Evolutionary conservation across 1,140 invertebrate genomes (phyloP), one percentile per base, ranked within the genome.

Genomic region (Euglossa dilemma): DNA sequence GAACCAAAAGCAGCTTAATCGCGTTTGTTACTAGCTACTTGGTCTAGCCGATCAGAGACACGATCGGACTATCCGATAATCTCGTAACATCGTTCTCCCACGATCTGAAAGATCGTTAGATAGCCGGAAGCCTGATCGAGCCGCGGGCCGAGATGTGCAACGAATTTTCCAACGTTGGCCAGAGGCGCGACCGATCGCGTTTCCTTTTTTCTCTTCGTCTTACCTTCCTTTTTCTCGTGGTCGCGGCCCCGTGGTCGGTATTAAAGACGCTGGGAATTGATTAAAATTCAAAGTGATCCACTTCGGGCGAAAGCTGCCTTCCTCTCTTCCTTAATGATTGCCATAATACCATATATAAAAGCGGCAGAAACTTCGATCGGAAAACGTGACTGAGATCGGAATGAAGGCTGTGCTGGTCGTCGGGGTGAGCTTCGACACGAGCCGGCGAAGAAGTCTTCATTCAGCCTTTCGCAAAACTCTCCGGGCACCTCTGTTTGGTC

Each of bases 261-360:
- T 74, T 75, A 64, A 61, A 59, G 59, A 80, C 61, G 45, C 25
- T 45, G 20, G 79, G 63, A 64, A 52, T 47, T 70, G 83, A 88
- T 88, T 88, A 88, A 88, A 57, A 88, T 88, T 88, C 87, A 88
- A 80, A 77, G 78, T 73, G 87, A 88, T 87, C 83, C 86, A 85
- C 83, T 85, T 88, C 36, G 57, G 56, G 70, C 47, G 74, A 82
- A 82, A 81, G 67, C 57, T 78, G 78, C 45, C 56, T 25, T 57
- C 71, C 23, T 43, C 23, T 43, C 54, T 45, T 69, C 56, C 78
- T 71, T 85, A 85, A 88, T 88, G 83, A 85, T 85, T 75, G 52
- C 80, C 75, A 76, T 87, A 83, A 88, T 76, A 71, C 47, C 78
- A 67, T 72, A 85, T 81, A 85, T 88, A 88, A 85, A 73, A 82